Evolutionary conservation across 2,888 invertebrate genomes (phyloP).

Genomic region (Pyrgus malvae): DNA sequence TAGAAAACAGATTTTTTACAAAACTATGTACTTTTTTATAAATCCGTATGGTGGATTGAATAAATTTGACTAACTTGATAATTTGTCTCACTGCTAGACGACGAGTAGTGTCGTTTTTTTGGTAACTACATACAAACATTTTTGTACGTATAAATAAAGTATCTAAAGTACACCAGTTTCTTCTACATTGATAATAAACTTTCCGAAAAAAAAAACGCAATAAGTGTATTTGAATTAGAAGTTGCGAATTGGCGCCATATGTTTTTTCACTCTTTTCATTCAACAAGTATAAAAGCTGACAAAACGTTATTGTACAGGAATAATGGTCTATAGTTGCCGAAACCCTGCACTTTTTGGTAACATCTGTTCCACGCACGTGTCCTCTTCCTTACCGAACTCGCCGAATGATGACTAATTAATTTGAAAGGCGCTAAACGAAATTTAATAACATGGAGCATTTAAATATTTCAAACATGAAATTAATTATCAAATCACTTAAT

Average conservation of each 20-base stretch:
- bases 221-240: not conserved
- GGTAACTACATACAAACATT: too few relatives aligned
- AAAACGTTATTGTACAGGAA: constrained; percentile 20
- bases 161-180: too few relatives aligned
- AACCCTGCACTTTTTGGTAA: constrained; percentile 5
- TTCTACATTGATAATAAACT: too few relatives aligned
- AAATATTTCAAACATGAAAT: constrained; percentile 53
- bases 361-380: constrained; percentile 24
- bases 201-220: not conserved
- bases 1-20: too few relatives aligned
- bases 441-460: constrained; percentile 56
- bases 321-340: not conserved
- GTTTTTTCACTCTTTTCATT: constrained; percentile 15
- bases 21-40: too few relatives aligned
- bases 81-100: too few relatives aligned
- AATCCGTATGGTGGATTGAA: too few relatives aligned
- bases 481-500: constrained; percentile 62
- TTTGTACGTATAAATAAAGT: too few relatives aligned
- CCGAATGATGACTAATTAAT: constrained; percentile 14
- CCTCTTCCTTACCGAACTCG: constrained; percentile 4
- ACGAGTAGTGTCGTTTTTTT: too few relatives aligned
- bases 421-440: constrained; percentile 14
- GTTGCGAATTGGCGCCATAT: not conserved
- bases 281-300: constrained; percentile 18
- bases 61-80: too few relatives aligned